Base-by-base conservation (phyloP, 2,888 invertebrate genomes). In the Meandrusa payeni region DNA sequence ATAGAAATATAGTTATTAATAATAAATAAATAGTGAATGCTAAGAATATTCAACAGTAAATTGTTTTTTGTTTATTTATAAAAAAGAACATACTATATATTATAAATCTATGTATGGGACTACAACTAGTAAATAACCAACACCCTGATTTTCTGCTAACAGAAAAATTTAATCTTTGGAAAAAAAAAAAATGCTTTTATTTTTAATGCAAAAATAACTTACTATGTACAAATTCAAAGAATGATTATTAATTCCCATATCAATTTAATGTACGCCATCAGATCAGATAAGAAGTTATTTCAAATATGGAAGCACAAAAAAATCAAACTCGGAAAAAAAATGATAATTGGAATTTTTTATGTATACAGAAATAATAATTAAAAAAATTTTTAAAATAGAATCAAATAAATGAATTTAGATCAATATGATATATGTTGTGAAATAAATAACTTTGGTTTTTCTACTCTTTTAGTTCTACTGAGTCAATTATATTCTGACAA, bases 151-250 rank as follows among this genome's bases (percentile, higher is more conserved):
- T 40, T 19, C 32, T 7, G 9, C 20, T 34, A 34, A 15, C 12
- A 13, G 29, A 28, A 22, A 15, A 41, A 34, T 11, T 1, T 24
- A 29, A 11, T 23, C 34, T 36, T 43, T 43, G 31, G 37, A 31
- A 43, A 32, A 37, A 20, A 3, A 29, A 29, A 7, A 28, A 5
- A 27, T 28, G 19, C 12, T 3, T 19, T 23, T 23, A 11, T 28
- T 31, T n/a, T 19, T 20, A 24, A 12, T 37, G 7, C 9, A 32
- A 43, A 37, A 37, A 33, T 41, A 33, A 41, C 27, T 41, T 33
- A 11, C 27, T 26, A 41, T 41, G 4, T 33, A 41, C 33, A 33
- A 20, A 13, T 27, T 33, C 5, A 13, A 27, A 6, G n/a, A 26
- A 26, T 26, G 5, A 15, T 5, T 15, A 5, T n/a, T 10, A 6